phyloP scores from a whole-genome alignment of 2,113 vertebrate species.

The Phrynosoma blainvillii region DNA sequence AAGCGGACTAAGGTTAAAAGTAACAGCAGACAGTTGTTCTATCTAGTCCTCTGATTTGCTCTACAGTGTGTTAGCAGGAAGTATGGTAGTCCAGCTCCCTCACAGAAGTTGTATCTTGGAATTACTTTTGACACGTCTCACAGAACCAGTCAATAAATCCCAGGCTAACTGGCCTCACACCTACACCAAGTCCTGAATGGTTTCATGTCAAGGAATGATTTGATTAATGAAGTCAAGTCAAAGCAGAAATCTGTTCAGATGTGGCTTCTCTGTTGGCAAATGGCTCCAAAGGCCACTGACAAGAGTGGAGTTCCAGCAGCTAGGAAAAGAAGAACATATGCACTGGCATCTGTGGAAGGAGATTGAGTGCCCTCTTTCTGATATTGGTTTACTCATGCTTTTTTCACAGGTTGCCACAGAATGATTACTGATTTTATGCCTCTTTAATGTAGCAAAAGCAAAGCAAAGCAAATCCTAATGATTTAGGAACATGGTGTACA shows the following conservation, averaged over 20 bases:
- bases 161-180: rapidly evolving
- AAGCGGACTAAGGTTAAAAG: background rate
- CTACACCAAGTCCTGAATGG: background rate
- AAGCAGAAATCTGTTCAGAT: slow-evolving; percentile 51
- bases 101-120: background rate
- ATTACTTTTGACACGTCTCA: background rate
- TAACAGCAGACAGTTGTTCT: too few relatives aligned
- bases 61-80: background rate
- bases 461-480: rapidly evolving
- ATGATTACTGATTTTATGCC: background rate
- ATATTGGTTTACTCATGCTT: background rate
- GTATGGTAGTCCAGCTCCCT: background rate
- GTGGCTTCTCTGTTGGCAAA: background rate
- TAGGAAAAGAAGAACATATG: slow-evolving; percentile 37
- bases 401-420: rapidly evolving
- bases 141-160: rapidly evolving
- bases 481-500: background rate
- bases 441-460: rapidly evolving
- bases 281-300: slow-evolving; percentile 20
- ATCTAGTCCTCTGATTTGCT: background rate
- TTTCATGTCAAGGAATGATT: slow-evolving; percentile 39
- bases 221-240: slow-evolving; percentile 59
- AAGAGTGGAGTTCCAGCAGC: slow-evolving; percentile 40
- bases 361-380: background rate
- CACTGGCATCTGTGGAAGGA: slow-evolving; percentile 25